Conservation (phyloP, 35 echinoderm and acorn worm species). For the Anneissia japonica region DNA sequence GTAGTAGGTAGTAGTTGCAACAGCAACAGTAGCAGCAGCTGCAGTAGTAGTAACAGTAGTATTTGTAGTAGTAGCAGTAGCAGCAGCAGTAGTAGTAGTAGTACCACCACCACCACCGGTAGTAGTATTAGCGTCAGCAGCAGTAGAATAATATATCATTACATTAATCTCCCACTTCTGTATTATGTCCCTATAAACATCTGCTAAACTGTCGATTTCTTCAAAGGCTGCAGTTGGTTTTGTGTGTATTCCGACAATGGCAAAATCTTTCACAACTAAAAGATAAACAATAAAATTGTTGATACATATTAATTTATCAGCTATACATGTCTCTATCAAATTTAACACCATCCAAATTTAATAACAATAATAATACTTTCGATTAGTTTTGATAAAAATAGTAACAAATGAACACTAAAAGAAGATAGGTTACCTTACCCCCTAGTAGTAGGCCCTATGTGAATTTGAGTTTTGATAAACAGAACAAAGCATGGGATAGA, state of each 20-base stretch:
- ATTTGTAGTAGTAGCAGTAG: not conserved
- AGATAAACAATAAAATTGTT: not conserved
- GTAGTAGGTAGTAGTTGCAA: not conserved
- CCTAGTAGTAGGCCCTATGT: too few relatives aligned
- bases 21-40: not conserved
- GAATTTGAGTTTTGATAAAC: too few relatives aligned
- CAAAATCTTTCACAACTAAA: slow-evolving; percentile 55
- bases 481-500: too few relatives aligned
- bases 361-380: too few relatives aligned
- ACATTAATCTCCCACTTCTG: not conserved
- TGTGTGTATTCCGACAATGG: slow-evolving; percentile 51
- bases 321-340: too few relatives aligned
- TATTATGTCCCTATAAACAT: slow-evolving; percentile 52
- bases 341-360: too few relatives aligned
- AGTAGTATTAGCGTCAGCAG: not conserved
- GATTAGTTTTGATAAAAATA: too few relatives aligned
- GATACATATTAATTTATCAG: not conserved
- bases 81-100: slow-evolving; percentile 3
- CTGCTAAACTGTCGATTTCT: slow-evolving; percentile 44
- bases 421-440: too few relatives aligned
- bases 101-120: not conserved
- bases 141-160: not conserved
- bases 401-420: too few relatives aligned
- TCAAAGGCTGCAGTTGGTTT: slow-evolving; percentile 42
- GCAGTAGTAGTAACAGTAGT: slow-evolving; percentile 3